Percentiles rank a stretch among this genome's conserved stretches.
Conservation (phyloP, 2,797 vertebrate species). For the Silurus lanzhouensis region DNA sequence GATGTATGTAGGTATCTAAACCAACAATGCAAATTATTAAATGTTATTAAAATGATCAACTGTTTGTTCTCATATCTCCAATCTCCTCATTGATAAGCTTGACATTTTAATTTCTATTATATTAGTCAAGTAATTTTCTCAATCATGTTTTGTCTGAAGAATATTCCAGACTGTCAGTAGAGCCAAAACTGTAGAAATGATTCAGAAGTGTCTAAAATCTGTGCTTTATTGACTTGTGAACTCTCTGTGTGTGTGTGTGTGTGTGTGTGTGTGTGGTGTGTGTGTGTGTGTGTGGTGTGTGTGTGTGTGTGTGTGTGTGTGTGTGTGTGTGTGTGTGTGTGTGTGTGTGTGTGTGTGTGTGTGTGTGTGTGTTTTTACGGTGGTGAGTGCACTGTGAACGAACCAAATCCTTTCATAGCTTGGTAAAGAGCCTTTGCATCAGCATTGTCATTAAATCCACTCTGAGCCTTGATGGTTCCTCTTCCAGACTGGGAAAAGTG, state of each 20-base stretch:
- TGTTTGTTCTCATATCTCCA: neutral
- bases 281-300: too few relatives aligned
- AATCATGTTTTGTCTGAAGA: neutral
- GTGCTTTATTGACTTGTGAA: neutral
- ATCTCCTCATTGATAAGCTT: neutral
- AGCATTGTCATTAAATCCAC: slow-evolving; percentile 81
- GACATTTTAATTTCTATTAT: neutral
- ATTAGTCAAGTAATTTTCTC: neutral
- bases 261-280: too few relatives aligned
- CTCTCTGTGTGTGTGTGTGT: neutral
- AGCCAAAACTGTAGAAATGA: neutral
- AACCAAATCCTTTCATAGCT: slow-evolving; percentile 65
- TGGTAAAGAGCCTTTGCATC: slow-evolving; percentile 80
- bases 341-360: neutral
- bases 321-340: neutral
- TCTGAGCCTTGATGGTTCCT: slow-evolving; percentile 77
- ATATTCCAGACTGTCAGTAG: neutral
- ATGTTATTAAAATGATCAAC: neutral
- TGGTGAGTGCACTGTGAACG: slow-evolving; percentile 13
- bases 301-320: neutral
- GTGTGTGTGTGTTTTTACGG: neutral
- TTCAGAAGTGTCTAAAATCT: neutral
- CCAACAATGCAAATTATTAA: too few relatives aligned
- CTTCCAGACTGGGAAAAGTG: slow-evolving; percentile 68
- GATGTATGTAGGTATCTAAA: too few relatives aligned